Evolutionary conservation across 2,888 invertebrate genomes (phyloP).

Genomic region (Chalcosyrphus nemorum): DNA sequence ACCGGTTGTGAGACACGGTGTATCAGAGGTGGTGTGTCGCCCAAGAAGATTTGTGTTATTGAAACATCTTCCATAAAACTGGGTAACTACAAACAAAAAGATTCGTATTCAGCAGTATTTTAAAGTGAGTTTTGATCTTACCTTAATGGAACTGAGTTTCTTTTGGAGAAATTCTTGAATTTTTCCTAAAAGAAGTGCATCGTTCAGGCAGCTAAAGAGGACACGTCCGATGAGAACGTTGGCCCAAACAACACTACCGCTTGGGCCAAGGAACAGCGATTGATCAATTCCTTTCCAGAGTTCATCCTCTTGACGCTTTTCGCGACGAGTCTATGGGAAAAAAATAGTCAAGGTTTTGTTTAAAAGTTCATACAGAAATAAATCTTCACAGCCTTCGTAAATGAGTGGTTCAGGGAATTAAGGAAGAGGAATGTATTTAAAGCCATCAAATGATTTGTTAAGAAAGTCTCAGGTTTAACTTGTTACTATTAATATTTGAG

Average conservation of each 20-base stretch:
- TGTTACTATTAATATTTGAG: too few relatives aligned
- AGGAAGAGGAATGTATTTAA: neutral
- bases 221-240: constrained; percentile 81
- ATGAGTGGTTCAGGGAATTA: neutral
- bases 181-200: constrained; percentile 77
- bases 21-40: constrained; percentile 85
- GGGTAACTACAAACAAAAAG: constrained; percentile 84
- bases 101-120: neutral
- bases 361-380: too few relatives aligned
- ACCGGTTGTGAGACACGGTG: constrained; percentile 86
- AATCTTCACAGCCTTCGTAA: too few relatives aligned
- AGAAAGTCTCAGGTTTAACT: too few relatives aligned
- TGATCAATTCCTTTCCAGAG: constrained; percentile 82
- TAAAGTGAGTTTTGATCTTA: too few relatives aligned
- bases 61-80: constrained; percentile 91
- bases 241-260: constrained; percentile 81
- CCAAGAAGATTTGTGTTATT: constrained; percentile 88
- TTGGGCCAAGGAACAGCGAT: constrained; percentile 80
- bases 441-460: too few relatives aligned
- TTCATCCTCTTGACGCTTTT: constrained; percentile 80
- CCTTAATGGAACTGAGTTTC: constrained; percentile 81
- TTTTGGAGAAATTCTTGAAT: constrained; percentile 81
- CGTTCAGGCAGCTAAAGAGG: constrained; percentile 79
- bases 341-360: neutral
- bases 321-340: constrained; percentile 77